Conservation (phyloP, 2,888 invertebrate species). For the Tricholauxania praeusta region DNA sequence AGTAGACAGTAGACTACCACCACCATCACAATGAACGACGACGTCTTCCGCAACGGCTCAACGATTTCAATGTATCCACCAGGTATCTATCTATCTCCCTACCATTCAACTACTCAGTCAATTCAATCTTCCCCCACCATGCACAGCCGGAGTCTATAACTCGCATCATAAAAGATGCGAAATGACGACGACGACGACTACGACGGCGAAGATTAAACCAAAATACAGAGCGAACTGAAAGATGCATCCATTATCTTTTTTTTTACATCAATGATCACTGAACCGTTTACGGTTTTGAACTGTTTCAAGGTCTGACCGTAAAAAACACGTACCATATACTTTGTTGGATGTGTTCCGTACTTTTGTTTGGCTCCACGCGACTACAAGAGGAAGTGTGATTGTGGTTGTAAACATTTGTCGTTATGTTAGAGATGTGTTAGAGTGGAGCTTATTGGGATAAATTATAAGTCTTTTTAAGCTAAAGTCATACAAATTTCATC, state of each 20-base stretch:
- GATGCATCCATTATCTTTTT: constrained; percentile 47
- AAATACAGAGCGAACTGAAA: constrained; percentile 33
- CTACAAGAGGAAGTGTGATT: no score
- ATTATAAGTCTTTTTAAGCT: no score
- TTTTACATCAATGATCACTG: constrained; percentile 67
- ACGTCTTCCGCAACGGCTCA: constrained; percentile 37
- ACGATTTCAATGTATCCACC: constrained; percentile 30
- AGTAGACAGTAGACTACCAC: no score
- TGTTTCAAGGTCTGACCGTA: constrained; percentile 66
- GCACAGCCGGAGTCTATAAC: not conserved
- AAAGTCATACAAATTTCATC: no score
- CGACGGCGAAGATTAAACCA: constrained; percentile 26
- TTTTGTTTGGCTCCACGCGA: constrained; percentile 19
- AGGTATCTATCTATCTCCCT: not conserved
- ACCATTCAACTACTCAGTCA: not conserved
- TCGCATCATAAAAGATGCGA: constrained; percentile 32
- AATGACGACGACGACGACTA: constrained; percentile 11
- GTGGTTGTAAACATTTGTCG: no score
- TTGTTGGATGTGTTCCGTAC: constrained; percentile 30
- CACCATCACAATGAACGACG: not conserved
- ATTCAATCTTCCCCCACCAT: not conserved
- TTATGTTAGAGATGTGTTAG: no score
- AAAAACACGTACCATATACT: constrained; percentile 30
- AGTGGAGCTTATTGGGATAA: no score
- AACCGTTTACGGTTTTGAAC: constrained; percentile 68